phyloP scores from a whole-genome alignment of 2,797 vertebrate species.

The Nyctalus aviator region DNA sequence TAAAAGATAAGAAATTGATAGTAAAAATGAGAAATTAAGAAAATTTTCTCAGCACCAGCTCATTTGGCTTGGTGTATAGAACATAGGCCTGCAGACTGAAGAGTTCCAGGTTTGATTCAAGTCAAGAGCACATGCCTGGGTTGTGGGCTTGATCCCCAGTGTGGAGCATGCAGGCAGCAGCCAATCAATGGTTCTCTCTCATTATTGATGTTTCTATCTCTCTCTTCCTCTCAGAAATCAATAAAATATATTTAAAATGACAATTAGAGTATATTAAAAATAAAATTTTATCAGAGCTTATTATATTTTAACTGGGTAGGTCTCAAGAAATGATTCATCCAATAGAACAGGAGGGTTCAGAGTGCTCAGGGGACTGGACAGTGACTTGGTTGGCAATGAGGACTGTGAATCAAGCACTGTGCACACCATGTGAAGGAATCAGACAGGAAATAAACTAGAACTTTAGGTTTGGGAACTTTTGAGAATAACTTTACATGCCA shows the following conservation, averaged over 20 bases:
- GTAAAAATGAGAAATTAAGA: background rate
- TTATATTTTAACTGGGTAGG: background rate
- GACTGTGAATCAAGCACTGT: fast-evolving
- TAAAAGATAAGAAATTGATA: background rate
- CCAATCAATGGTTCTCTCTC: too few species aligned
- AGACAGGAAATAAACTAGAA: background rate
- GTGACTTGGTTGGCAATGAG: background rate
- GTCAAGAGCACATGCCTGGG: too few species aligned
- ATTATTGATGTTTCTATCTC: too few species aligned
- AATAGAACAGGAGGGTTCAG: background rate
- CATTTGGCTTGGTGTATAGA: too few species aligned
- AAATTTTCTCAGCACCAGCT: background rate
- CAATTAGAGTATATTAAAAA: too few species aligned
- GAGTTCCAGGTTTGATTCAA: too few species aligned
- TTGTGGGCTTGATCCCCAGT: too few species aligned
- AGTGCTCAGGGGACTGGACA: fast-evolving
- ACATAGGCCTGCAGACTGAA: too few species aligned
- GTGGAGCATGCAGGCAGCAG: too few species aligned
- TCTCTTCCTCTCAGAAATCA: too few species aligned
- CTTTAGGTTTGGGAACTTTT: background rate
- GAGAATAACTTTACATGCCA: background rate
- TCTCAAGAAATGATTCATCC: background rate
- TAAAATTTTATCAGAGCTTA: background rate
- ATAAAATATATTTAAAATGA: too few species aligned
- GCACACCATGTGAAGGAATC: fast-evolving